A percentile compares a stretch with the other conserved stretches of the same genome.
Evolutionary conservation across 2,888 invertebrate species (phyloP).

Genomic region (Drosophila anomalata): DNA sequence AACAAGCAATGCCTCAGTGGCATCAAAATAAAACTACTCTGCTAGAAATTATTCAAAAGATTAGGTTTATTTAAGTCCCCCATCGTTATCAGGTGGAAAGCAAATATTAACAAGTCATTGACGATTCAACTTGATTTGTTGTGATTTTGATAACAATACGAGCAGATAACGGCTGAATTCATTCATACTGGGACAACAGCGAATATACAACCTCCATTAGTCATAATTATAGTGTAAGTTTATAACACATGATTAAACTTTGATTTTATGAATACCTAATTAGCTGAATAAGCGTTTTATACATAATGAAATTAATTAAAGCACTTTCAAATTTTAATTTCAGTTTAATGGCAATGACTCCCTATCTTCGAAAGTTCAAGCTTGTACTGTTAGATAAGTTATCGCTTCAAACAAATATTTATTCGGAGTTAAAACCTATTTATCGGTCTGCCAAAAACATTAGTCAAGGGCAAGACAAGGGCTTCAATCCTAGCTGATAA

Average conservation of each 20-base stretch:
- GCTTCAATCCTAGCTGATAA: background rate
- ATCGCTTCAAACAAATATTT: constrained; percentile 3
- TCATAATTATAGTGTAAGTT: constrained; percentile 3
- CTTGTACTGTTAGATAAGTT: constrained; percentile 1
- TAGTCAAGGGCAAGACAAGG: background rate
- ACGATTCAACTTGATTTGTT: constrained; percentile 15
- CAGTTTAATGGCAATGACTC: background rate
- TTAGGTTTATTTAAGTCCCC: constrained; percentile 3
- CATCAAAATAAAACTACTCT: constrained; percentile 21
- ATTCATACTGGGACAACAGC: constrained; percentile 19
- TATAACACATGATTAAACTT: background rate
- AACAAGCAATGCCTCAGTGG: constrained; percentile 37
- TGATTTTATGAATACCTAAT: background rate
- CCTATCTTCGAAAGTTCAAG: background rate
- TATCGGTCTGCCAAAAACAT: constrained; percentile 3
- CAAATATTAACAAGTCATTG: constrained; percentile 37
- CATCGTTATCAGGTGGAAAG: constrained; percentile 24
- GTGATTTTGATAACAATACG: constrained; percentile 35
- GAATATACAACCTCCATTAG: constrained; percentile 14
- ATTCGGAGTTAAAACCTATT: background rate
- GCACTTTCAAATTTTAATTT: too few species aligned
- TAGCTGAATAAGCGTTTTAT: background rate
- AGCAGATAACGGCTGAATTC: constrained; percentile 29
- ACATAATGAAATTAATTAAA: too few species aligned
- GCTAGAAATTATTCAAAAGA: background rate